Conservation (phyloP, 2,113 vertebrate genomes). For the Saiga tatarica region DNA sequence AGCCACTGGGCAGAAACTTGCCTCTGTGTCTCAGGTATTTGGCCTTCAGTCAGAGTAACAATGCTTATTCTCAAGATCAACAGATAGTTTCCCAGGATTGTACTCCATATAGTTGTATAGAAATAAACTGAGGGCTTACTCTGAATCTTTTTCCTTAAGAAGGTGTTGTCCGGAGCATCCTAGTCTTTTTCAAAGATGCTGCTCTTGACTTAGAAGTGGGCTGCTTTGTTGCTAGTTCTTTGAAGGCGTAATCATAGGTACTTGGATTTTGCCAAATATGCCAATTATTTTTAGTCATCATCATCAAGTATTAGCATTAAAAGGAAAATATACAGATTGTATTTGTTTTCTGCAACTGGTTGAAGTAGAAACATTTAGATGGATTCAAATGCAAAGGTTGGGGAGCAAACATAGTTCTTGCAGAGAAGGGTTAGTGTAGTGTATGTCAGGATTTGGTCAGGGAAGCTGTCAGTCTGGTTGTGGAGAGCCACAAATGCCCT, state of each 20-base stretch:
- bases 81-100: background rate
- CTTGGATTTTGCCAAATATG: background rate
- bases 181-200: background rate
- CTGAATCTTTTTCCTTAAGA: background rate
- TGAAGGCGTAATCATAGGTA: background rate
- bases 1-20: background rate
- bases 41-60: conserved; percentile 2
- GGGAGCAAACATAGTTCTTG: background rate
- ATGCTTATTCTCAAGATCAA: background rate
- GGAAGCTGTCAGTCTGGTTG: background rate
- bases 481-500: background rate
- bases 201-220: background rate
- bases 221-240: background rate
- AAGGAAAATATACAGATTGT: background rate
- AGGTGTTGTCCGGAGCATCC: background rate
- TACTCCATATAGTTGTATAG: background rate
- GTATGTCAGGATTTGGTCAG: background rate
- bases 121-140: background rate
- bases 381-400: background rate
- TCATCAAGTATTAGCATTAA: background rate
- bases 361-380: background rate
- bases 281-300: background rate
- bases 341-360: background rate
- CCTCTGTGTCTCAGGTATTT: background rate
- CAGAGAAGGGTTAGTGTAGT: background rate